Conservation (phyloP, 2,888 invertebrate genomes). For the Heteromyza rotundicornis region DNA sequence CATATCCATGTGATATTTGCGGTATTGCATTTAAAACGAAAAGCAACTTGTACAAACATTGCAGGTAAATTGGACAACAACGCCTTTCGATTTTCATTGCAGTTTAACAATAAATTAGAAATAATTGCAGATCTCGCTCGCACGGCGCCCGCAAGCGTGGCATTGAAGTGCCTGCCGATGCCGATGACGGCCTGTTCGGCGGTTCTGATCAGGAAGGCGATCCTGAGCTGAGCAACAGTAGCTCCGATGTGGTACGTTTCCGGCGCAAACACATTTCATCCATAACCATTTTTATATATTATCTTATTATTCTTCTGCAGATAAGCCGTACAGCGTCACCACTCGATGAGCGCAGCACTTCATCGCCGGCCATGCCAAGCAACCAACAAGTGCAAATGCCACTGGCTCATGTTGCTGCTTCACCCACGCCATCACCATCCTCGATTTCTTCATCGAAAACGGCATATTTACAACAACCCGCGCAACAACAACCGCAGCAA, state of each 20-base stretch:
- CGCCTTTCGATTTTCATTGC: no score
- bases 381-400: constrained; percentile 19
- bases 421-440: constrained; percentile 45
- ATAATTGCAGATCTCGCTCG: constrained; percentile 70
- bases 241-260: constrained; percentile 57
- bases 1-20: constrained; percentile 87
- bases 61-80: constrained; percentile 64
- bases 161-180: constrained; percentile 65
- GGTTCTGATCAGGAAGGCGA: constrained; percentile 69
- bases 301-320: constrained; percentile 35
- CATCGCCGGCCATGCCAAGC: constrained; percentile 33
- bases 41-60: constrained; percentile 91
- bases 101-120: no score
- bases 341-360: constrained; percentile 54
- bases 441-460: constrained; percentile 48
- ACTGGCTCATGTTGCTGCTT: constrained; percentile 26
- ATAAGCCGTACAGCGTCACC: constrained; percentile 58
- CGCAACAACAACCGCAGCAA: constrained; percentile 45
- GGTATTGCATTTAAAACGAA: constrained; percentile 94
- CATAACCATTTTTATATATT: no score
- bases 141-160: constrained; percentile 74
- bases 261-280: neutral
- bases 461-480: constrained; percentile 44
- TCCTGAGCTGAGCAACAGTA: constrained; percentile 62
- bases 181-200: constrained; percentile 68